These are phyloP conservation scores for Carassius gibelio DNA, from an alignment of 2,113 vertebrate genomes.

Conservation along the genomic window DNA sequence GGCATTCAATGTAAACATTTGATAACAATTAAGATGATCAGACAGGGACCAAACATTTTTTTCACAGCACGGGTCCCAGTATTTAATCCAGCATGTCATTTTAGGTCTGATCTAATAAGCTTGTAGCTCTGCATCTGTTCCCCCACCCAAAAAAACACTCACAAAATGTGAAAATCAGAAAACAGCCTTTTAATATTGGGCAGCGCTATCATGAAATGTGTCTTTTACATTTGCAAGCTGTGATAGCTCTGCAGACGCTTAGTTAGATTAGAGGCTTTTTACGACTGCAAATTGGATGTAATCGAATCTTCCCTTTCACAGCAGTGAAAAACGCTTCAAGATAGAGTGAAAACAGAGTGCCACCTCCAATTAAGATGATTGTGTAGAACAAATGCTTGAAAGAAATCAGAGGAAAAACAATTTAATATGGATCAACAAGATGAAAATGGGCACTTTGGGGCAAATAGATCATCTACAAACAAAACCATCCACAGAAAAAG, in stretches of 20 bases:
- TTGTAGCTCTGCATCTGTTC: not conserved
- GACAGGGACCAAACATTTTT: not conserved
- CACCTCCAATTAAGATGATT: not conserved
- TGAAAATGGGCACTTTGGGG: not conserved
- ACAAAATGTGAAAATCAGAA: slow-evolving; percentile 13
- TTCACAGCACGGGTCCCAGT: not conserved
- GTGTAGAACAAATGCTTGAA: not conserved
- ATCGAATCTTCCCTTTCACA: slow-evolving; percentile 47
- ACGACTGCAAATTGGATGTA: slow-evolving; percentile 47
- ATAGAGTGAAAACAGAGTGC: slow-evolving; percentile 38
- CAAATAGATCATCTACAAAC: not conserved
- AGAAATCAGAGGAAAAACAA: not conserved
- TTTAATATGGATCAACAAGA: not conserved
- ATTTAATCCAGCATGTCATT: not conserved
- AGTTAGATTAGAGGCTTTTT: slow-evolving; percentile 53
- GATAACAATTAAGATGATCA: not conserved
- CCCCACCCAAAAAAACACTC: not conserved
- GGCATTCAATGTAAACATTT: not conserved
- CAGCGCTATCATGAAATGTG: slow-evolving; percentile 28
- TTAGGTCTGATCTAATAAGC: not conserved
- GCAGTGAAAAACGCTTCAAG: slow-evolving; percentile 40
- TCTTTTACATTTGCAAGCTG: slow-evolving; percentile 22
- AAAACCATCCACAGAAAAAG: not conserved
- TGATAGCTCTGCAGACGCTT: not conserved
- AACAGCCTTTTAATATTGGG: slow-evolving; percentile 36